Evolutionary conservation across 2,888 invertebrate genomes (phyloP).

Genomic region (Maniola hyperantus): DNA sequence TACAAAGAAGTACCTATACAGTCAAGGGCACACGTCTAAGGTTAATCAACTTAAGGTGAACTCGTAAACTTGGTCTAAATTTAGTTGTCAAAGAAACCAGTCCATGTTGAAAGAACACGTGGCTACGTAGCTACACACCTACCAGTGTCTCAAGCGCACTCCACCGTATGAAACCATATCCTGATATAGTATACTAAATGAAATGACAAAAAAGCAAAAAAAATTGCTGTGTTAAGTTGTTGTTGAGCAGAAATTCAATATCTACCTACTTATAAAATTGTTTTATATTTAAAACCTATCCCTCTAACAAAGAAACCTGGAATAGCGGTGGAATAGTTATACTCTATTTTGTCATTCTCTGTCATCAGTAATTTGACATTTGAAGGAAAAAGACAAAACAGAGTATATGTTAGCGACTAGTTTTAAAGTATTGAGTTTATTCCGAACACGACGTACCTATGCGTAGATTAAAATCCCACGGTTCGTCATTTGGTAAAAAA

Average conservation of each 20-base stretch:
- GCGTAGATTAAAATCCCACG: no score
- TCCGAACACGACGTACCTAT: no score
- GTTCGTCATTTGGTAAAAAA: no score
- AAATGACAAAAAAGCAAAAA: neutral
- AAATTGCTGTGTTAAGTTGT: neutral
- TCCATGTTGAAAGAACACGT: slow-evolving; percentile 19
- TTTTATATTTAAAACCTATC: no score
- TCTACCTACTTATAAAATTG: neutral
- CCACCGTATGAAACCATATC: slow-evolving; percentile 2
- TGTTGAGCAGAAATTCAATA: slow-evolving; percentile 1
- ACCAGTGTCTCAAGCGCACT: neutral
- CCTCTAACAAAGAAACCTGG: no score
- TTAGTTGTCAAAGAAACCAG: slow-evolving; percentile 38
- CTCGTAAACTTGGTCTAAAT: slow-evolving; percentile 39
- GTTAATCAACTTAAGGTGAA: slow-evolving; percentile 40
- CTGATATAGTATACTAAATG: slow-evolving; percentile 3
- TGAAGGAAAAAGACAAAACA: no score
- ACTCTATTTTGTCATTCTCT: no score
- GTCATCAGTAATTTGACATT: no score
- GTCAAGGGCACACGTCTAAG: slow-evolving; percentile 37
- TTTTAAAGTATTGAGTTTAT: no score
- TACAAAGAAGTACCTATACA: slow-evolving; percentile 5
- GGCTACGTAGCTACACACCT: neutral
- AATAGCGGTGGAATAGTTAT: no score
- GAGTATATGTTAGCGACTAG: no score